Evolutionary conservation across 1,140 invertebrate species (phyloP).

Genomic region (Drosophila orena): DNA sequence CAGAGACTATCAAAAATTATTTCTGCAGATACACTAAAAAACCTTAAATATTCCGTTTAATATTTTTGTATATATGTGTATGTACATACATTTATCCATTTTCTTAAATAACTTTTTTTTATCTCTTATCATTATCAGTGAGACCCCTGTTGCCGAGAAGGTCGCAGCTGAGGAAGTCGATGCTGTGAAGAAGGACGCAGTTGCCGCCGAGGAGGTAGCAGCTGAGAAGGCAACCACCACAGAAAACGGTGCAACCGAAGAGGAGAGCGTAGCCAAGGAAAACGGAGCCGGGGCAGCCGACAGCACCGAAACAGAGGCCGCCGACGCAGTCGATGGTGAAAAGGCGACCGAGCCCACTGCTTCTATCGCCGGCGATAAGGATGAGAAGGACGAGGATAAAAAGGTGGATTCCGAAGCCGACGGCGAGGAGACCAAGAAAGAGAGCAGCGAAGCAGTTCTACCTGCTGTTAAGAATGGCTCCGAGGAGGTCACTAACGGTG

Average conservation of each 20-base stretch:
- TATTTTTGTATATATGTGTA: no score
- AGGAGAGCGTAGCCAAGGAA: constrained; percentile 59
- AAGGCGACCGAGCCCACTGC: constrained; percentile 36
- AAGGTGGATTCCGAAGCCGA: constrained; percentile 50
- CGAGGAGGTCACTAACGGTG: constrained; percentile 78
- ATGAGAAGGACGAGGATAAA: constrained; percentile 52
- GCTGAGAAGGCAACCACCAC: constrained; percentile 63
- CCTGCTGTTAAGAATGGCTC: constrained; percentile 68
- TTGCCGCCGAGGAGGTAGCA: constrained; percentile 60
- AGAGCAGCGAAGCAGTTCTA: constrained; percentile 61
- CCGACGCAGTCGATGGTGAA: constrained; percentile 46
- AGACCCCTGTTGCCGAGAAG: constrained; percentile 83
- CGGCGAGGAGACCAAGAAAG: constrained; percentile 68
- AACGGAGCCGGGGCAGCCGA: constrained; percentile 53
- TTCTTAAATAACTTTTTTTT: no score
- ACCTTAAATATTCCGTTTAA: no score
- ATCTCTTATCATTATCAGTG: constrained; percentile 41
- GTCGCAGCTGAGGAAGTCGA: constrained; percentile 80
- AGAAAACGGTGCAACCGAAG: constrained; percentile 70
- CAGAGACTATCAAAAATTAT: no score
- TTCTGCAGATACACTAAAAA: no score
- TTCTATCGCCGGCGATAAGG: constrained; percentile 39
- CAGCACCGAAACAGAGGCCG: constrained; percentile 37
- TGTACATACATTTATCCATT: no score
- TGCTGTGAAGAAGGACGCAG: constrained; percentile 76